A percentile compares a stretch with the other conserved stretches of the same genome.
Conservation (phyloP, 1,140 invertebrate species). For the Centruroides sculpturatus region DNA sequence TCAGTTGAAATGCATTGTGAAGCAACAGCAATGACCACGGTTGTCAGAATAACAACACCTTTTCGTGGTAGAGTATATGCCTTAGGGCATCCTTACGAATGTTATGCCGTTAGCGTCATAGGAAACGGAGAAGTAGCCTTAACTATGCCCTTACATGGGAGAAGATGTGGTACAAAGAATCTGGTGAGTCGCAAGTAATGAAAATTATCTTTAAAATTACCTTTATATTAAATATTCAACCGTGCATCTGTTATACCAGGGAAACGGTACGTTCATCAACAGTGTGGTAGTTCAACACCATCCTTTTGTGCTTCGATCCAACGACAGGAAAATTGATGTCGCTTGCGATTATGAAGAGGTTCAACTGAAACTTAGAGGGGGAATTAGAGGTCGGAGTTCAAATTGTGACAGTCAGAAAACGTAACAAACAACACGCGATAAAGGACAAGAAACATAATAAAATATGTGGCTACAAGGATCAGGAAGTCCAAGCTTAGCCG, state of each 20-base stretch:
- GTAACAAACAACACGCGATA: too few relatives aligned
- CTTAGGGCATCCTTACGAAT: constrained; percentile 36
- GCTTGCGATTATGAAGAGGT: constrained; percentile 16
- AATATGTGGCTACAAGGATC: too few relatives aligned
- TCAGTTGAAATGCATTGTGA: constrained; percentile 16
- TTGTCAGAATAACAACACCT: constrained; percentile 32
- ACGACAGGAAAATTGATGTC: constrained; percentile 13
- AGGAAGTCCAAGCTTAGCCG: too few relatives aligned
- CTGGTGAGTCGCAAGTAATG: constrained; percentile 8
- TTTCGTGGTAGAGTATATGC: constrained; percentile 38
- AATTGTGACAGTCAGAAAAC: too few relatives aligned
- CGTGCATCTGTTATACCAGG: constrained; percentile 1
- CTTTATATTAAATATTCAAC: neutral
- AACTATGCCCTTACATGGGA: constrained; percentile 11
- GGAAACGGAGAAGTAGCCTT: constrained; percentile 12
- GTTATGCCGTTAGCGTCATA: constrained; percentile 25
- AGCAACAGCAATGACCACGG: constrained; percentile 30
- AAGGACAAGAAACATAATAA: too few relatives aligned
- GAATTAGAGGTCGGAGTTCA: neutral
- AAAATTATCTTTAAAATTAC: neutral
- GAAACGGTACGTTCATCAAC: constrained; percentile 15
- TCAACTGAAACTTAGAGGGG: constrained; percentile 6
- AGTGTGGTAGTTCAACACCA: constrained; percentile 14
- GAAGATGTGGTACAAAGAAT: constrained; percentile 14
- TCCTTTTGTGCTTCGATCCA: constrained; percentile 9